Evolutionary conservation across 2,113 vertebrate genomes (phyloP), one percentile per base, ranked within the genome.

Genomic region (Boulengeromyrus knoepffleri): DNA sequence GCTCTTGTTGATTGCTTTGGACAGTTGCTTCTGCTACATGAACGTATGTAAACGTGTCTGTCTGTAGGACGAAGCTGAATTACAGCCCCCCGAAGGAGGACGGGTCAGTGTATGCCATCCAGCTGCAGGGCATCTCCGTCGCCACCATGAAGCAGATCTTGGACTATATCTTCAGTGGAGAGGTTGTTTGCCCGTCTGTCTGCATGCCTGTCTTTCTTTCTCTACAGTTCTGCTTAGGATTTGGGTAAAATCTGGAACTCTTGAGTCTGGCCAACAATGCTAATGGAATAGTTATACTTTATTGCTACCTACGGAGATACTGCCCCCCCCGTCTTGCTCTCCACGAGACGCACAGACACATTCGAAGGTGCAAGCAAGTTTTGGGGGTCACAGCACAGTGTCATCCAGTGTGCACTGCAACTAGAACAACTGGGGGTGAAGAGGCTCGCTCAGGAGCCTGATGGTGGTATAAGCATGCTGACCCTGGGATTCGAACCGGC

Each of bases 61-160:
- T 90, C 92, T 94, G 17, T 91, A 99, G 99, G 93, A 99, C 98
- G 91, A 99, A 99, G 93, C 94, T 99, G 93, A 99, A 97, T 95
- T 99, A 99, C 93, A 99, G 98, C 90, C 98, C 98, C 93, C 99
- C 98, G n/a, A 99, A 98, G 92, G 96, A 97, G 92, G 98, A 99
- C 94, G 99, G 99, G 6, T 99, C 98, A 36, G 96, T 95, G 0
- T 99, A 99, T 95, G 97, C 96, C 91, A 99, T 99, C 90, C 97
- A 98, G 95, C 96, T 99, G 66, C 97, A 99, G 95, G 99, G 98
- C 42, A 97, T 99, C 90, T 97, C 98, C 83, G 97, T 99, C 88
- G 92, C 96, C 91, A 97, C 97, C 91, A 99, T 99, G 97, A 98
- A 97, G 94, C 97, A 99, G 94, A 99, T 99, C 92, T 94, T 99